Evolutionary conservation across 1,140 invertebrate genomes (phyloP).

Genomic region (Lepidurus arcticus): DNA sequence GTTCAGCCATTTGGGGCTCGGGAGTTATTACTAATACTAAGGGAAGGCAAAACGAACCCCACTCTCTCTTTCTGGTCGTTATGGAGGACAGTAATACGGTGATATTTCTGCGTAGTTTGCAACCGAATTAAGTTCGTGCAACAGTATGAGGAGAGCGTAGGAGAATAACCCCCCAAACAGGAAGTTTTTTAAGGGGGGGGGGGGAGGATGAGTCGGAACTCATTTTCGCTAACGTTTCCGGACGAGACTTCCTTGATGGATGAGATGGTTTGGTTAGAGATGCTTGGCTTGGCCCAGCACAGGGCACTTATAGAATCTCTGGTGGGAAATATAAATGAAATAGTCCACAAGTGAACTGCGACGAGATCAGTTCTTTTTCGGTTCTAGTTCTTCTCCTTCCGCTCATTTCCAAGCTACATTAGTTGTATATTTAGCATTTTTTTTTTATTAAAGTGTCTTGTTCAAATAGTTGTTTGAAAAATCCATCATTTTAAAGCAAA

Average conservation of each 20-base stretch:
- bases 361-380: not conserved
- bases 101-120: too few relatives aligned
- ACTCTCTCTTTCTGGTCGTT: too few relatives aligned
- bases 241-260: not conserved
- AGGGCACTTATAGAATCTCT: not conserved
- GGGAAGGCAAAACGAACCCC: too few relatives aligned
- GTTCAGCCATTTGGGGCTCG: too few relatives aligned
- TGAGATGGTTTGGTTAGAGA: not conserved
- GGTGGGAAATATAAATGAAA: not conserved
- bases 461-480: too few relatives aligned
- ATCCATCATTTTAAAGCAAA: too few relatives aligned
- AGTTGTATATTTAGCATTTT: not conserved
- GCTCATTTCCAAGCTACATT: not conserved
- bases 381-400: not conserved
- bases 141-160: too few relatives aligned
- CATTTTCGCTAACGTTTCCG: conserved; percentile 21
- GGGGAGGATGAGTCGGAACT: not conserved
- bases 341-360: not conserved
- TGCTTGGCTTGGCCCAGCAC: not conserved
- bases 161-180: too few relatives aligned
- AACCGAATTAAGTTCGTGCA: too few relatives aligned
- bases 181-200: not conserved
- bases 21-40: too few relatives aligned
- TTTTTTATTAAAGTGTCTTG: too few relatives aligned
- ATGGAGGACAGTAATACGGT: too few relatives aligned